Percentiles rank a stretch among this genome's conserved stretches.
phyloP scores from a whole-genome alignment of 1,140 invertebrate species.

The Triops cancriformis region DNA sequence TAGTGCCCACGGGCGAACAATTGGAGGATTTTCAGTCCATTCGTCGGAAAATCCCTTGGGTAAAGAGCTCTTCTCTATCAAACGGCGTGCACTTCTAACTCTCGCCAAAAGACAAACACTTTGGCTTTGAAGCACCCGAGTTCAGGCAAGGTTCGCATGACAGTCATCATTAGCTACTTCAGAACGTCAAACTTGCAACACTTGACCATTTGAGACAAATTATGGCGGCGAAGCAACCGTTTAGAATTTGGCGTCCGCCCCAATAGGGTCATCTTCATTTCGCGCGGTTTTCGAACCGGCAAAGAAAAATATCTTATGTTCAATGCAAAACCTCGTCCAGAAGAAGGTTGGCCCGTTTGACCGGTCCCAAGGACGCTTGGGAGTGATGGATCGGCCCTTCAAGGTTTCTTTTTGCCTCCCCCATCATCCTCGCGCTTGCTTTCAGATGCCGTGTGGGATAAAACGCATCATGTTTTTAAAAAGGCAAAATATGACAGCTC shows the following conservation, averaged over 20 bases:
- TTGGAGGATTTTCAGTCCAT: too few species aligned
- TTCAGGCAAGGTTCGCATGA: too few species aligned
- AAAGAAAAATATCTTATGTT: background rate
- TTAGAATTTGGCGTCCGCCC: background rate
- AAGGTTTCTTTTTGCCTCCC: conserved; percentile 9
- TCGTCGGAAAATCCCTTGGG: too few species aligned
- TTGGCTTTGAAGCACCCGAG: too few species aligned
- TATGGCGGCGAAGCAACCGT: too few species aligned
- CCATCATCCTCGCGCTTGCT: conserved; percentile 3
- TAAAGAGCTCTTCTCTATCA: too few species aligned
- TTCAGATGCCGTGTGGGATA: conserved; percentile 12
- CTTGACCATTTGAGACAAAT: too few species aligned
- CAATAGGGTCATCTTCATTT: background rate
- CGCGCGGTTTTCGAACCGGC: background rate
- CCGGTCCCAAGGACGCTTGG: conserved; percentile 1
- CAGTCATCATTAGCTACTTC: too few species aligned
- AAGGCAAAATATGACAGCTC: conserved; percentile 6
- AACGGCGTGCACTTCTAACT: too few species aligned
- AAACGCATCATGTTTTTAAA: conserved; percentile 11
- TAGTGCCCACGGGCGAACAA: too few species aligned
- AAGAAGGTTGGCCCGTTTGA: conserved; percentile 3
- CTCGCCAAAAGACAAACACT: too few species aligned
- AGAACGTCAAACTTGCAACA: too few species aligned
- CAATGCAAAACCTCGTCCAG: background rate
- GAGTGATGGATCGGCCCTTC: background rate